Percentiles rank a stretch among this genome's conserved stretches.
Conservation (phyloP, 2,113 vertebrate genomes). For the Heterotilapia buettikoferi region DNA sequence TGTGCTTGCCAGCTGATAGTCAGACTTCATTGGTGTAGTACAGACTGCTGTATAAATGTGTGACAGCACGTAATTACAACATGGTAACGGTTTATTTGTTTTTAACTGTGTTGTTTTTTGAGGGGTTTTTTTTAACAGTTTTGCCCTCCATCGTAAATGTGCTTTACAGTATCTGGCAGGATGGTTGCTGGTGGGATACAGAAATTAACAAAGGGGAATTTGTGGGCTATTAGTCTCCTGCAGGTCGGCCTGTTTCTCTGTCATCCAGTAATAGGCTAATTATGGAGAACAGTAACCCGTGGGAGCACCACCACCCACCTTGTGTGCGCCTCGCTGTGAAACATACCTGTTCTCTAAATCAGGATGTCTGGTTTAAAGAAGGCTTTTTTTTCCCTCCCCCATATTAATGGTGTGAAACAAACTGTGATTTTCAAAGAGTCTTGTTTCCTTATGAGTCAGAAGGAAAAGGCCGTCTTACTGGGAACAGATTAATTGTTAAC, state of each 20-base stretch:
- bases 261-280: slow-evolving; percentile 44
- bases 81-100: neutral
- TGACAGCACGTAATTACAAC: slow-evolving; percentile 18
- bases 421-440: neutral
- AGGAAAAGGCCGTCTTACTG: neutral
- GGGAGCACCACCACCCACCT: slow-evolving; percentile 56
- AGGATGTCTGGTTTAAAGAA: neutral
- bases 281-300: slow-evolving; percentile 41
- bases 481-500: neutral
- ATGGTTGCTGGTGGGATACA: slow-evolving; percentile 8
- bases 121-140: neutral
- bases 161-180: slow-evolving; percentile 32
- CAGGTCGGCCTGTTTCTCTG: slow-evolving; percentile 14
- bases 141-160: slow-evolving; percentile 15
- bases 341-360: neutral
- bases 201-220: slow-evolving; percentile 47
- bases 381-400: neutral
- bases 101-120: neutral
- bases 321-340: neutral
- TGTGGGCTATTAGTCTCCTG: slow-evolving; percentile 45
- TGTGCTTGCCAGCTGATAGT: slow-evolving; percentile 1
- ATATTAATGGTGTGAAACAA: neutral
- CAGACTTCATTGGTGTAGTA: neutral
- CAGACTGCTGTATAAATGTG: neutral
- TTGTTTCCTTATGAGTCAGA: neutral